Conservation (phyloP, 1,140 invertebrate genomes). For the Homarus americanus region DNA sequence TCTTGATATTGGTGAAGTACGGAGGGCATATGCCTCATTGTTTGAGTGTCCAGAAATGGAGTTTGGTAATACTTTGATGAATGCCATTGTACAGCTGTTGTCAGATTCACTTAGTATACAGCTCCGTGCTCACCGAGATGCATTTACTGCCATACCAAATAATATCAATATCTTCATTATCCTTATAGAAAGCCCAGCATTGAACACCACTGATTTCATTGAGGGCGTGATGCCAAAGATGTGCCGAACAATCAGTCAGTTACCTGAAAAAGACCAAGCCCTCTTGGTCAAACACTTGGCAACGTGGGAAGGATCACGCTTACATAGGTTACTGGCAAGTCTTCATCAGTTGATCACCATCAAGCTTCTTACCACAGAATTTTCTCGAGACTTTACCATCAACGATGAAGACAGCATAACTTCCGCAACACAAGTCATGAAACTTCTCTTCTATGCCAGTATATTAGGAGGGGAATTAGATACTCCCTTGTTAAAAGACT, state of each 20-base stretch:
- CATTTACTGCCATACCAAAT: slow-evolving; percentile 78
- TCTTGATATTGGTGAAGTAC: slow-evolving; percentile 81
- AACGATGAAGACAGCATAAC: slow-evolving; percentile 84
- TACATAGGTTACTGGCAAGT: slow-evolving; percentile 87
- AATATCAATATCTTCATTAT: slow-evolving; percentile 90
- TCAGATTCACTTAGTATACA: slow-evolving; percentile 87
- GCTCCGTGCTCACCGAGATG: slow-evolving; percentile 78
- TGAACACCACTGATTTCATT: slow-evolving; percentile 89
- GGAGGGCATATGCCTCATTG: slow-evolving; percentile 83
- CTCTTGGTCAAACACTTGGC: slow-evolving; percentile 89
- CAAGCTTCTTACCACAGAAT: slow-evolving; percentile 86
- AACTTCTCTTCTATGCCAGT: slow-evolving; percentile 94
- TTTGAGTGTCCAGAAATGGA: slow-evolving; percentile 80
- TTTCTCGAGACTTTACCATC: slow-evolving; percentile 86
- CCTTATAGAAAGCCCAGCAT: slow-evolving; percentile 91
- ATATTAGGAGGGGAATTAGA: slow-evolving; percentile 85
- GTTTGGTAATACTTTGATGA: slow-evolving; percentile 87
- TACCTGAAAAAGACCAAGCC: slow-evolving; percentile 88
- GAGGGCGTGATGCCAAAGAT: slow-evolving; percentile 89
- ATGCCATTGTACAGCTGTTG: slow-evolving; percentile 86
- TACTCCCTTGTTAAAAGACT: slow-evolving; percentile 44
- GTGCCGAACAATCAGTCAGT: slow-evolving; percentile 86
- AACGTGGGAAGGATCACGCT: slow-evolving; percentile 83
- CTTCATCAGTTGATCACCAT: slow-evolving; percentile 93
- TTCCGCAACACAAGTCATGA: slow-evolving; percentile 79